Conservation (phyloP, 2,113 vertebrate species). For the Excalfactoria chinensis region DNA sequence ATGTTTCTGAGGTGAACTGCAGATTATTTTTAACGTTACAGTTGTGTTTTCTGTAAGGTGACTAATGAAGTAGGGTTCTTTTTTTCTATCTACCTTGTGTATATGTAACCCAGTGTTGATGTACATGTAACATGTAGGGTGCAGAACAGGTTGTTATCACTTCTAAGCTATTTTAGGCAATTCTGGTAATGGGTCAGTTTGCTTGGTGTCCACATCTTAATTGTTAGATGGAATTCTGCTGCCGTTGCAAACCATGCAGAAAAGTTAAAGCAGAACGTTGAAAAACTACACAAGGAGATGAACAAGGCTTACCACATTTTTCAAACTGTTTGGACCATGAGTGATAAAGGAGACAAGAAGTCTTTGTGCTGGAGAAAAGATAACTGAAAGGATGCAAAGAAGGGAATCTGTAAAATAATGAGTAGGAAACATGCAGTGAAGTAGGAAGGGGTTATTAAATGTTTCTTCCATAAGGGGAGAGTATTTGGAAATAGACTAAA, state of each 20-base stretch:
- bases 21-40: not conserved
- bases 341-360: not conserved
- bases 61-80: not conserved
- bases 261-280: not conserved
- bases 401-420: not conserved
- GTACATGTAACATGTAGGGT: rapidly evolving
- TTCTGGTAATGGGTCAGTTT: not conserved
- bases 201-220: not conserved
- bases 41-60: not conserved
- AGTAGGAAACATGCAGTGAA: not conserved
- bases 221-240: not conserved
- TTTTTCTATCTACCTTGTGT: not conserved
- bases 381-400: not conserved
- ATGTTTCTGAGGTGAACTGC: not conserved
- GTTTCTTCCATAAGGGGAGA: not conserved
- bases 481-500: not conserved
- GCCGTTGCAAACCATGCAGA: not conserved
- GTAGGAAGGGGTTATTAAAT: not conserved
- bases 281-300: not conserved
- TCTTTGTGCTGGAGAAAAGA: not conserved
- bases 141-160: not conserved
- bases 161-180: not conserved
- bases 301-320: not conserved
- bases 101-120: not conserved
- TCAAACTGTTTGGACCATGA: not conserved